Percentiles rank a stretch among this genome's conserved stretches.
These are phyloP conservation scores for Seriola aureovittata DNA, from an alignment of 2,113 vertebrate genomes.

Conservation along the genomic window DNA sequence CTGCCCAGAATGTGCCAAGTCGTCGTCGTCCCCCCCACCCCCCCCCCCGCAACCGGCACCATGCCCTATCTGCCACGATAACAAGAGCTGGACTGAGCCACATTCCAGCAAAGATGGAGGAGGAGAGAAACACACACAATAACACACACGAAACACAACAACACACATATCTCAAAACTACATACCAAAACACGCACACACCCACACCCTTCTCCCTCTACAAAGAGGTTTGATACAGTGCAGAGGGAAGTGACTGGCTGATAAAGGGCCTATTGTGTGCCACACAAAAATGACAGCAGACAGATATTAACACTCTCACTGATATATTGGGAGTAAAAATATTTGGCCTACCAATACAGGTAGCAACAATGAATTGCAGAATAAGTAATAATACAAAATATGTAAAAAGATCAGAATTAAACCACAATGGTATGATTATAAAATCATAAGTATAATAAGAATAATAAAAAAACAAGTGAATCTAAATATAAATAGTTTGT, in stretches of 20 bases:
- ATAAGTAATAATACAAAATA: background rate
- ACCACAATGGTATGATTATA: background rate
- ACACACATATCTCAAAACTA: constrained; percentile 19
- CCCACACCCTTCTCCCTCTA: constrained; percentile 35
- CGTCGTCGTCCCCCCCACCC: constrained; percentile 15
- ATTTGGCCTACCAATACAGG: background rate
- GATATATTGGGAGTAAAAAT: constrained; percentile 4
- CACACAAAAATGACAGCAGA: constrained; percentile 23
- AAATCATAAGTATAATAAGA: background rate
- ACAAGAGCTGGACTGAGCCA: constrained; percentile 62
- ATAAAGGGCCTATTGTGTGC: constrained; percentile 68
- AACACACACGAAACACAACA: constrained; percentile 20
- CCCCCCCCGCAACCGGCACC: constrained; percentile 31
- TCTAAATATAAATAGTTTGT: too few relatives aligned
- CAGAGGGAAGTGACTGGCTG: constrained; percentile 52
- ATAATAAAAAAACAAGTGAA: too few relatives aligned
- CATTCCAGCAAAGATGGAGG: constrained; percentile 73
- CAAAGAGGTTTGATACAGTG: constrained; percentile 41
- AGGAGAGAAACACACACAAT: constrained; percentile 39
- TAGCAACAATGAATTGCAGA: background rate
- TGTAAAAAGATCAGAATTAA: background rate
- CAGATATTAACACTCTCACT: constrained; percentile 26
- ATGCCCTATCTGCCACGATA: constrained; percentile 73
- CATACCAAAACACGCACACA: constrained; percentile 30
- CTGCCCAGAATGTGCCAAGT: constrained; percentile 74